Base-by-base conservation (phyloP, 2,797 vertebrate species). In the Dicrostonyx torquatus region DNA sequence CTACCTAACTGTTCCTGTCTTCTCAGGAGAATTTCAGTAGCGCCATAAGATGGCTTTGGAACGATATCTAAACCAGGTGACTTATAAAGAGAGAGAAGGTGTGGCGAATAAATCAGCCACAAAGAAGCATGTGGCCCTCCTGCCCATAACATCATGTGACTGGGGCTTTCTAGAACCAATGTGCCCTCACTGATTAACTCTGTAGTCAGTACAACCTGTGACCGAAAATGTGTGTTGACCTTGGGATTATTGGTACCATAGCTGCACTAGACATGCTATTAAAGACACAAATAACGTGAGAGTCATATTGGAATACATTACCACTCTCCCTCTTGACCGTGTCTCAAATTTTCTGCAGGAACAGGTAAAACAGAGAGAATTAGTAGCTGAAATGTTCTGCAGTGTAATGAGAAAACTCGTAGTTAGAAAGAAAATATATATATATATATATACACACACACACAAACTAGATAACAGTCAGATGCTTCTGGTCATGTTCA, bases 401-500 rank as follows among this genome's bases (percentile, higher is more conserved):
- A 92, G 87, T 64, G 82, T 95, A 88, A 93, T 83, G 34, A 93
- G 84, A 64, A 90, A 82, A 93, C 60, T 93, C 55, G 26, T 91
- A 89, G 89, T 90, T 73, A 94, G 83, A 96, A 77, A 95, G 83
- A 95, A 79, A 84, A 11, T 11, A 48, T 48, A 48, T 48, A 11
- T 48, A 60, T 48, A 45, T 45, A 45, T 45, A 45, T 45, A 45
- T 15, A 55, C 13, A 13, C 12, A 96, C 75, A 73, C 14, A 79
- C 89, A 55, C 8, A 15, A 96, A 95, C 90, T 84, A 97, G 94
- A 92, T 94, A 93, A 92, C 90, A 97, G 93, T 89, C 95, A 96
- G 96, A 94, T 94, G 93, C 95, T 97, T 90, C 97, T 94, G 94
- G 94, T 95, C 96, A 96, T 91, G 86, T 92, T 95, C 96, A 95